Evolutionary conservation across 2,113 vertebrate genomes (phyloP).

Genomic region (Camelus bactrianus): DNA sequence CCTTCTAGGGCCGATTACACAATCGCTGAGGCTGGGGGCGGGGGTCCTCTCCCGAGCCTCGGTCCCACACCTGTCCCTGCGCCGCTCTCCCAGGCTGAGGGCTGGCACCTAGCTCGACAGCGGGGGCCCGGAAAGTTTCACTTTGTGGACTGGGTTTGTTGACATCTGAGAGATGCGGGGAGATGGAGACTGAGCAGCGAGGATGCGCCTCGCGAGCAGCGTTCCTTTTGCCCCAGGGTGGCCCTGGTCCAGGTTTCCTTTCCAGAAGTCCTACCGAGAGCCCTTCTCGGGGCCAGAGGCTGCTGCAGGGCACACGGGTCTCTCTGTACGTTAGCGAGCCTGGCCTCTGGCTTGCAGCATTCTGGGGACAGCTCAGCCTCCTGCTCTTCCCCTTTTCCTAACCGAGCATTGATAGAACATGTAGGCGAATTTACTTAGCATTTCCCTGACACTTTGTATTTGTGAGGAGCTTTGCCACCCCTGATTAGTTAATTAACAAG

Average conservation of each 20-base stretch:
- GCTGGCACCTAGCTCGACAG: neutral
- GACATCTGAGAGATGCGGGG: conserved; percentile 52
- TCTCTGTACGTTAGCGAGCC: neutral
- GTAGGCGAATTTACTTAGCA: conserved; percentile 57
- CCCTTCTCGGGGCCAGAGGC: neutral
- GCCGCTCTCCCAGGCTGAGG: neutral
- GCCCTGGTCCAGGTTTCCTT: conserved; percentile 65
- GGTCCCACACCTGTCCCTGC: conserved; percentile 61
- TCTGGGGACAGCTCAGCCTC: conserved; percentile 11
- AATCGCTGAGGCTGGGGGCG: neutral
- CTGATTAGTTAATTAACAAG: conserved; percentile 71
- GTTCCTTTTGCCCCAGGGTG: conserved; percentile 57
- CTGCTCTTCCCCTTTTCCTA: conserved; percentile 26
- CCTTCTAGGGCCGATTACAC: conserved; percentile 29
- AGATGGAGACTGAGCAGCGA: conserved; percentile 36
- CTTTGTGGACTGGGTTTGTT: conserved; percentile 75
- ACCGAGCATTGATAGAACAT: conserved; percentile 61
- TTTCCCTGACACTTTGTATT: conserved; percentile 62
- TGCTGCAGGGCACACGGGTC: conserved; percentile 55
- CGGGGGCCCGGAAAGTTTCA: conserved; percentile 75
- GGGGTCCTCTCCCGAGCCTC: neutral
- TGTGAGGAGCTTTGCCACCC: conserved; percentile 63
- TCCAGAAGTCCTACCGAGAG: conserved; percentile 62
- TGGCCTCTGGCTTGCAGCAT: conserved; percentile 37
- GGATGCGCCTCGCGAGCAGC: conserved; percentile 63